These are phyloP conservation scores for Griposia aprilina DNA, from an alignment of 2,888 invertebrate species.

Conservation along the genomic window DNA sequence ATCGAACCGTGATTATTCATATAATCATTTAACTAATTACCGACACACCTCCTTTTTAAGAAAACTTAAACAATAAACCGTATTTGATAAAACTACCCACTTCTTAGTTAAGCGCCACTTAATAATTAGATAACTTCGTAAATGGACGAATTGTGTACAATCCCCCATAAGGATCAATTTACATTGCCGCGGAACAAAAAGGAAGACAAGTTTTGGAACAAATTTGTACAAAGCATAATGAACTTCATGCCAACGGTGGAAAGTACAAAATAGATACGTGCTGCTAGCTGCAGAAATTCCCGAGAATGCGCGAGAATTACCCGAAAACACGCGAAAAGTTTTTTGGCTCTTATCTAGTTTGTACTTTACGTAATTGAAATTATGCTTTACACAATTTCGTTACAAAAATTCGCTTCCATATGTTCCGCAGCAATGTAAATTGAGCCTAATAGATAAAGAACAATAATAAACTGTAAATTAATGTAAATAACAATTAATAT, in stretches of 20 bases:
- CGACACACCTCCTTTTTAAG: conserved; percentile 57
- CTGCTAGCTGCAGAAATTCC: neutral
- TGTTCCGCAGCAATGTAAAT: neutral
- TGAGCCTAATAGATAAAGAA: conserved; percentile 23
- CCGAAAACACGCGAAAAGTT: no score
- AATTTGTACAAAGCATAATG: neutral
- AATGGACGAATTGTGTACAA: conserved; percentile 44
- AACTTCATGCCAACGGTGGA: neutral
- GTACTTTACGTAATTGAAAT: no score
- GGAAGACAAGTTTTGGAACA: no score
- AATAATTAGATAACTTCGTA: conserved; percentile 21
- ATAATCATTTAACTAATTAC: conserved; percentile 25
- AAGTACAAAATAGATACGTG: neutral
- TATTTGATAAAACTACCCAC: conserved; percentile 46
- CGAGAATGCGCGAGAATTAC: neutral
- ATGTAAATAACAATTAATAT: conserved; percentile 40
- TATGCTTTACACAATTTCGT: neutral
- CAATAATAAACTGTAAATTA: conserved; percentile 26
- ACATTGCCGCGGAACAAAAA: neutral
- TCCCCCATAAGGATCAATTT: conserved; percentile 7
- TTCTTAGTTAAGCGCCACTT: conserved; percentile 55
- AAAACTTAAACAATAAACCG: conserved; percentile 27
- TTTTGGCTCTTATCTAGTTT: neutral
- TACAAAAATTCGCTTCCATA: neutral
- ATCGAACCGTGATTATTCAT: neutral